A percentile compares a stretch with the other conserved stretches of the same genome.
Conservation (phyloP, 2,113 vertebrate genomes). For the Sterrhoptilus dennistouni region DNA sequence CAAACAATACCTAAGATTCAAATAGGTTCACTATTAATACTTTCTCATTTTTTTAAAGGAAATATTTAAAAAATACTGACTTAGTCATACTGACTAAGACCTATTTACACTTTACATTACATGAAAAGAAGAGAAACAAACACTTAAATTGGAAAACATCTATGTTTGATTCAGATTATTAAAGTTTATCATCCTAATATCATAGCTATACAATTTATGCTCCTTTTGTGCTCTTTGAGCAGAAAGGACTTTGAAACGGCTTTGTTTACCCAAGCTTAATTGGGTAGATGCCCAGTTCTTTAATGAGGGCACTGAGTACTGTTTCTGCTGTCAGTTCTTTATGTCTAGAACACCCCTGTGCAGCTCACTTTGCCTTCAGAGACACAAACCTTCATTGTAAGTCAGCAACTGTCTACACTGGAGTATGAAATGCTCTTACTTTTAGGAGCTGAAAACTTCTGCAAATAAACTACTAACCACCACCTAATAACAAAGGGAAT, state of each 20-base stretch:
- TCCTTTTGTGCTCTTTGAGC: not conserved
- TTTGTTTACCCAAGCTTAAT: not conserved
- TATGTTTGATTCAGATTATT: not conserved
- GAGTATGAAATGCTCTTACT: not conserved
- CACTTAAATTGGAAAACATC: not conserved
- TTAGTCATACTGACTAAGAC: not conserved
- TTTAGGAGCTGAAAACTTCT: not conserved
- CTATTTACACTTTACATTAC: not conserved
- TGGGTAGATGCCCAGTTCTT: not conserved
- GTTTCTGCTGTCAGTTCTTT: not conserved
- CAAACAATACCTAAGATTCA: not conserved
- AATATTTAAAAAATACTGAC: not conserved
- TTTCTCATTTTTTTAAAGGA: not conserved
- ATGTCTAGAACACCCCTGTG: not conserved
- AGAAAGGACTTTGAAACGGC: not conserved
- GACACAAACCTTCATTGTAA: not conserved
- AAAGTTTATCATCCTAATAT: not conserved
- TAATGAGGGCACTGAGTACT: not conserved
- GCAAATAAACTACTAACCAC: not conserved
- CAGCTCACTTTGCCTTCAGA: not conserved
- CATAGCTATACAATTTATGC: not conserved
- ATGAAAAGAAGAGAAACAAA: not conserved
- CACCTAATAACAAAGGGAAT: not conserved
- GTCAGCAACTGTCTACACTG: not conserved
- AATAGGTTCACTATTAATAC: not conserved